Base-by-base conservation (phyloP, 2,888 invertebrate species). In the Spisula solida region DNA sequence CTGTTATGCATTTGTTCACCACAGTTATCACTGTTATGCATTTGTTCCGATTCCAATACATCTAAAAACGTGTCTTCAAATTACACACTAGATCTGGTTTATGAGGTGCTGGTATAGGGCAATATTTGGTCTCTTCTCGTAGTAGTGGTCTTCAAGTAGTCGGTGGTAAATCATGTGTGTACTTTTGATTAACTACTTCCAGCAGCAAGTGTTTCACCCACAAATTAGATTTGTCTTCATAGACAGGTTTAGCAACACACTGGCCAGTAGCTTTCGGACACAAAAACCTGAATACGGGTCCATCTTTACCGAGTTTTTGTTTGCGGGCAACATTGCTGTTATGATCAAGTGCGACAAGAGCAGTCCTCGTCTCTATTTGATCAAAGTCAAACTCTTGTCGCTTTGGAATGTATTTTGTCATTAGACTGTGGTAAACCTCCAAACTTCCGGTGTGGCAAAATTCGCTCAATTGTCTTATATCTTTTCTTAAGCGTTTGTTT, bases 391-490 rank as follows among this genome's bases (percentile, higher is more conserved):
- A 92, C 20, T 87, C 85, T 48, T 87, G 84, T n/a, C 90, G 66
- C 41, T 88, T 92, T 78, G 88, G 90, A 34, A n/a, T 81, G 86
- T 92, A 92, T 78, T 91, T 91, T 1, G 80, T n/a, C 51, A 90
- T 66, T 20, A 92, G 31, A 25, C 78, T 81, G 55, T 91, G 90
- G 55, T 88, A 92, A n/a, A 90, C 89, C 25, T 92, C 91, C 14
- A 91, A 79, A 16, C 75, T 75, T 6, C 92, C 89, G 31, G 91
- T 92, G 51, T 92, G 91, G n/a, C 91, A 91, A 55, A 89, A 92
- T 47, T 78, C 80, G 48, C 79, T 91, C 20, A 89, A 78, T 16
- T 86, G 60, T 20, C 81, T 20, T 18, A 89, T 91, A 79, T 89
- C 91, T n/a, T 87, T 86, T 16, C 48, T 47, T n/a, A 91, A 29